Conservation (phyloP, 2,113 vertebrate species). For the Phasianus colchicus region DNA sequence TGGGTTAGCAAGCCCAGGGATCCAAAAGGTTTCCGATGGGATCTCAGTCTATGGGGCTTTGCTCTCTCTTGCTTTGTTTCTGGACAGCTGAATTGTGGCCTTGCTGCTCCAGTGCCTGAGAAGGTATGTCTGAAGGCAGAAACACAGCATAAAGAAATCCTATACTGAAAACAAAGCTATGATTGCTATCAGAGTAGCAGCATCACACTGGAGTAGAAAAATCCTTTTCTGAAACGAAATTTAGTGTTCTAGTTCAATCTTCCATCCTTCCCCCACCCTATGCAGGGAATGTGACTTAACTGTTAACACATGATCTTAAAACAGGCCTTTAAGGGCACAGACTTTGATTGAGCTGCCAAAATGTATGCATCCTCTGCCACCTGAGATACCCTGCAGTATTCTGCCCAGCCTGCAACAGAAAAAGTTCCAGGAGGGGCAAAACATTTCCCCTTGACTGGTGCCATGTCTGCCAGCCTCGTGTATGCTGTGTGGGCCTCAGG, state of each 20-base stretch:
- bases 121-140: neutral
- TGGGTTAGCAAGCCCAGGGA: neutral
- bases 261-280: neutral
- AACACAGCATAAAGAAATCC: rapidly evolving
- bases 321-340: constrained; percentile 5
- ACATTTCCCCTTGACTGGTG: neutral
- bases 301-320: neutral
- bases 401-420: neutral
- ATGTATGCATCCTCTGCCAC: neutral
- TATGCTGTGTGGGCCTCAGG: neutral
- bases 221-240: neutral
- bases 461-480: neutral
- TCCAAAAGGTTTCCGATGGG: neutral
- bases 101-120: neutral
- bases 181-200: neutral
- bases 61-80: neutral
- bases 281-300: neutral
- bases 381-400: neutral
- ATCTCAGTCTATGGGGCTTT: neutral
- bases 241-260: constrained; percentile 8
- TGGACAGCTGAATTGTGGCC: neutral
- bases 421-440: neutral
- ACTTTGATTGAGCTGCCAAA: neutral
- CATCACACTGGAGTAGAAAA: neutral
- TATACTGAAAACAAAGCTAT: neutral